Evolutionary conservation across 2,888 invertebrate genomes (phyloP).

Genomic region (Standfussiana lucernea): DNA sequence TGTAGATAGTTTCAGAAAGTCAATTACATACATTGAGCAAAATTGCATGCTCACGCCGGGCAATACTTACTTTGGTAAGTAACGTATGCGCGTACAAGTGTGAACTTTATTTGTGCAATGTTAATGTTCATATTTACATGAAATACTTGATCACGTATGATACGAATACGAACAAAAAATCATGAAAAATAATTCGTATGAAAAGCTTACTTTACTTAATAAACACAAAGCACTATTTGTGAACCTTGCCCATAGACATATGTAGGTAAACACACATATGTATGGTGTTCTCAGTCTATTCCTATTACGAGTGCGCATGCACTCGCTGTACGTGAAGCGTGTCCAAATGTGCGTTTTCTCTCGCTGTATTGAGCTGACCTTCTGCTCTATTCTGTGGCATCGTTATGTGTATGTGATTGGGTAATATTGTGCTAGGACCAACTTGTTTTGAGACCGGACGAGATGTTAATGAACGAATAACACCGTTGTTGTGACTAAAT

Average conservation of each 20-base stretch:
- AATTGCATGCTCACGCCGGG: neutral
- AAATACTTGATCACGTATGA: neutral
- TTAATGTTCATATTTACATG: neutral
- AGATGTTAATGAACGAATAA: slow-evolving; percentile 37
- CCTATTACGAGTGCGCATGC: neutral
- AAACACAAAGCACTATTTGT: no score
- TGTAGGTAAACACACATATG: neutral
- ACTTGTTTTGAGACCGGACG: slow-evolving; percentile 27
- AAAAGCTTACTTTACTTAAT: no score
- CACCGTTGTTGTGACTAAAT: slow-evolving; percentile 16
- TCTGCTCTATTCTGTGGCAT: neutral
- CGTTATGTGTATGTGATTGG: neutral
- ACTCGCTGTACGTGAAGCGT: neutral
- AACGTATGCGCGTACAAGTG: neutral
- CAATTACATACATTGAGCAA: neutral
- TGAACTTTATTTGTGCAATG: neutral
- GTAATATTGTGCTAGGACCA: slow-evolving; percentile 12
- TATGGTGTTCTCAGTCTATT: neutral
- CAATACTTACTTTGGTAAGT: neutral
- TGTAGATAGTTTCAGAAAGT: neutral
- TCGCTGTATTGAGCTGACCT: neutral
- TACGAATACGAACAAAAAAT: neutral
- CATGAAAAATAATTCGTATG: no score
- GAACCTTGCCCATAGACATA: neutral
- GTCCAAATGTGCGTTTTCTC: neutral